Percentiles rank a stretch among this genome's conserved stretches.
These are phyloP conservation scores for Pluvianellus socialis DNA, from an alignment of 2,113 vertebrate species.

Conservation along the genomic window DNA sequence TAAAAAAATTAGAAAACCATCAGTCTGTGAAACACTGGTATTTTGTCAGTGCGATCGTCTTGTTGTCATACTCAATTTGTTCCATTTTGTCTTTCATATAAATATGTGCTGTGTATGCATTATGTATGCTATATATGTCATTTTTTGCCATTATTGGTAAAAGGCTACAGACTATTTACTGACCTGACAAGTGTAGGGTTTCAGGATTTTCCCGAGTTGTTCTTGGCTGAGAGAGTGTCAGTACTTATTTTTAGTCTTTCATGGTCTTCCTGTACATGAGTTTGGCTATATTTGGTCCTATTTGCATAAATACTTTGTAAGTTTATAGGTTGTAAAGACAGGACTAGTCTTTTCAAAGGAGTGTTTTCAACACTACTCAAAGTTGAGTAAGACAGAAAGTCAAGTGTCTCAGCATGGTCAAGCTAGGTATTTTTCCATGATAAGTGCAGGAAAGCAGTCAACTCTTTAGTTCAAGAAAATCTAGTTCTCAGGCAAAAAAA, in stretches of 20 bases:
- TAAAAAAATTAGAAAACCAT: background rate
- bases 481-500: background rate
- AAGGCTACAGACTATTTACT: background rate
- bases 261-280: background rate
- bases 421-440: background rate
- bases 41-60: background rate
- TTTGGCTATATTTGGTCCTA: background rate
- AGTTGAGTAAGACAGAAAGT: background rate
- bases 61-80: background rate
- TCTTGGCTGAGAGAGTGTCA: background rate
- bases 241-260: background rate
- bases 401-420: background rate
- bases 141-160: background rate
- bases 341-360: background rate
- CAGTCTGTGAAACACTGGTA: background rate
- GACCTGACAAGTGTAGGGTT: background rate
- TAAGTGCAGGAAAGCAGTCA: background rate
- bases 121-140: too few species aligned
- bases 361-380: background rate
- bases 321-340: background rate
- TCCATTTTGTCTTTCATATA: background rate
- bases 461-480: background rate
- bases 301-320: background rate
- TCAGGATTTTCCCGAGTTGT: background rate
- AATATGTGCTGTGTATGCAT: too few species aligned